A percentile compares a stretch with the other conserved stretches of the same genome.
Conservation (phyloP, 2,113 vertebrate genomes). For the Formicarius rufipectus region DNA sequence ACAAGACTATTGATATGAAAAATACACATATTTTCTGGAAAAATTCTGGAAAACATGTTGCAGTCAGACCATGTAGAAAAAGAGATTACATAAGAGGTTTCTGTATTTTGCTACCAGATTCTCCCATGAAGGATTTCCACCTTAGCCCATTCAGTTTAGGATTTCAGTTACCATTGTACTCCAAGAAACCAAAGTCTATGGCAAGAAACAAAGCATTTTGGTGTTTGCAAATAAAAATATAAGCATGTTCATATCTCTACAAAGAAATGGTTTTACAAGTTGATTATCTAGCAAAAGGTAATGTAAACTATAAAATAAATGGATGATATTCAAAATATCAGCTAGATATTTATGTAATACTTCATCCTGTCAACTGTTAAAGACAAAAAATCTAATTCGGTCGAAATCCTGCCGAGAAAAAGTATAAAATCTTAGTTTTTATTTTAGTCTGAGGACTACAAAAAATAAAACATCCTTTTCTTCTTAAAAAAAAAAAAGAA, state of each 20-base stretch:
- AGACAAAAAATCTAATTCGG: background rate
- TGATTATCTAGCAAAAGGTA: background rate
- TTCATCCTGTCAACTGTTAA: background rate
- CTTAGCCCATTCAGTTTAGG: background rate
- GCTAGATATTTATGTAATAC: background rate
- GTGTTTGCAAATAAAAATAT: background rate
- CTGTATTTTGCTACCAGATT: background rate
- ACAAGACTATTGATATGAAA: background rate
- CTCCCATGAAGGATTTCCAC: background rate
- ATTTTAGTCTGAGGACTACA: background rate
- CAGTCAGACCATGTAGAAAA: background rate
- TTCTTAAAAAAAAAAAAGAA: background rate
- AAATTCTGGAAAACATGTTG: background rate
- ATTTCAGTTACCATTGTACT: background rate
- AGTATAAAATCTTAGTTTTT: background rate
- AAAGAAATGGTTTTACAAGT: background rate
- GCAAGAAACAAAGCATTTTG: background rate
- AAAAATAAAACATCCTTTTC: background rate
- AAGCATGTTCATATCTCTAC: too few relatives aligned
- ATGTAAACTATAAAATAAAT: background rate
- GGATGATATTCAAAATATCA: background rate
- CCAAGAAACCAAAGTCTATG: background rate
- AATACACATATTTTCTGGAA: background rate
- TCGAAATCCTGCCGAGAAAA: background rate
- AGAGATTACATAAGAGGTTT: background rate